phyloP scores from a whole-genome alignment of 2,113 vertebrate genomes.

The Oenanthe oenanthe region DNA sequence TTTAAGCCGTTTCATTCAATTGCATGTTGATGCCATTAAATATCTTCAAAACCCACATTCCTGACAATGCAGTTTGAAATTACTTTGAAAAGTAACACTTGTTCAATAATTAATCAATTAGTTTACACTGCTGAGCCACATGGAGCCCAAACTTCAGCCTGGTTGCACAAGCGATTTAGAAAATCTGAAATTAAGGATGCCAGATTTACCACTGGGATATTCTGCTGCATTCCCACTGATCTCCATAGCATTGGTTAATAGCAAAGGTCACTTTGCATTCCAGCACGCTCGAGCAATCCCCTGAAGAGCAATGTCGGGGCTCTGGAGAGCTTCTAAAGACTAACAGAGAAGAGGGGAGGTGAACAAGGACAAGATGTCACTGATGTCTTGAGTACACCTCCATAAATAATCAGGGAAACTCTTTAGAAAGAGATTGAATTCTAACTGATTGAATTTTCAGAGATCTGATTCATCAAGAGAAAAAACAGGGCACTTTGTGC shows the following conservation, averaged over 20 bases:
- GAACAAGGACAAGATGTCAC: neutral
- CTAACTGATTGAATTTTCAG: neutral
- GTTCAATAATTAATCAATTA: neutral
- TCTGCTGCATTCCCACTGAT: conserved; percentile 12
- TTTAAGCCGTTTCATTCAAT: neutral
- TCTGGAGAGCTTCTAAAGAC: neutral
- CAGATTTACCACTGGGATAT: conserved; percentile 41
- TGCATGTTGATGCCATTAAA: neutral
- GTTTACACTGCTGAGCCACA: neutral
- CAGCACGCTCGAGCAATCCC: neutral
- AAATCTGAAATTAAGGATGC: conserved; percentile 21
- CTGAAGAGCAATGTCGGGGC: neutral
- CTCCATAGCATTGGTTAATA: conserved; percentile 21
- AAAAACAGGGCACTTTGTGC: neutral
- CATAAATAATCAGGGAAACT: neutral
- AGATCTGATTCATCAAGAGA: neutral
- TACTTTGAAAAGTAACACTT: neutral
- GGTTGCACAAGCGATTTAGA: neutral
- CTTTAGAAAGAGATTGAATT: neutral
- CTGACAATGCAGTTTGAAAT: neutral
- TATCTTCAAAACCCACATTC: neutral
- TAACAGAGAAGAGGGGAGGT: neutral
- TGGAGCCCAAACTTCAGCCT: neutral
- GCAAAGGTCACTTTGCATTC: neutral
- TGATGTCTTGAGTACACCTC: fast-evolving